Percentiles rank a stretch among this genome's conserved stretches.
Conservation (phyloP, 1,140 invertebrate species). For the Diabrotica undecimpunctata region DNA sequence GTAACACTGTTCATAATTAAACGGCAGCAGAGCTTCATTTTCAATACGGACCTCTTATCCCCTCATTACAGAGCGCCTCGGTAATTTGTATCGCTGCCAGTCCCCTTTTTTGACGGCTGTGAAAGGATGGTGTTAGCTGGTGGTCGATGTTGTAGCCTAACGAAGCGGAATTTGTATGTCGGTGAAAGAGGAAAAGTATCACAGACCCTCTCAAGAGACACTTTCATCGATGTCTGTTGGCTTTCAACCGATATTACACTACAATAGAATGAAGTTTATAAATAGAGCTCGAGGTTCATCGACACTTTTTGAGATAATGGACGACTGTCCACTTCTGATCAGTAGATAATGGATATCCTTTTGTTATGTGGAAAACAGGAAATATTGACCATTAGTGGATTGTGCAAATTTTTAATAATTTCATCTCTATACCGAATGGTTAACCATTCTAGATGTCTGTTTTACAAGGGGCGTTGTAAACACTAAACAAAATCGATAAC, state of each 20-base stretch:
- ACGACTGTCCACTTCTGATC: not conserved
- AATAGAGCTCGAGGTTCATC: not conserved
- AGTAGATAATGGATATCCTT: too few relatives aligned
- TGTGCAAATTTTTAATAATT: too few relatives aligned
- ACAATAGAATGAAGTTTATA: constrained; percentile 1
- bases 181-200: constrained; percentile 1
- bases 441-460: too few relatives aligned
- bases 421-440: too few relatives aligned
- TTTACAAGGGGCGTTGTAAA: too few relatives aligned
- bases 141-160: constrained; percentile 1
- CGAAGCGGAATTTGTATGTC: not conserved
- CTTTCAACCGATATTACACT: not conserved
- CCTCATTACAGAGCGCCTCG: not conserved
- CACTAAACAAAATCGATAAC: too few relatives aligned
- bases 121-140: constrained; percentile 1
- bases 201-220: not conserved
- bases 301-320: constrained; percentile 2
- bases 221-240: not conserved
- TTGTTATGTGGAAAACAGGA: too few relatives aligned
- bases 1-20: too few relatives aligned
- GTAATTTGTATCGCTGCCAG: not conserved
- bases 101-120: not conserved
- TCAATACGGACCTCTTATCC: too few relatives aligned
- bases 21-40: too few relatives aligned
- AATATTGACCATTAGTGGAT: too few relatives aligned